Percentiles rank a stretch among this genome's conserved stretches.
phyloP scores from a whole-genome alignment of 1,140 invertebrate species.

The Pectinophora gossypiella region DNA sequence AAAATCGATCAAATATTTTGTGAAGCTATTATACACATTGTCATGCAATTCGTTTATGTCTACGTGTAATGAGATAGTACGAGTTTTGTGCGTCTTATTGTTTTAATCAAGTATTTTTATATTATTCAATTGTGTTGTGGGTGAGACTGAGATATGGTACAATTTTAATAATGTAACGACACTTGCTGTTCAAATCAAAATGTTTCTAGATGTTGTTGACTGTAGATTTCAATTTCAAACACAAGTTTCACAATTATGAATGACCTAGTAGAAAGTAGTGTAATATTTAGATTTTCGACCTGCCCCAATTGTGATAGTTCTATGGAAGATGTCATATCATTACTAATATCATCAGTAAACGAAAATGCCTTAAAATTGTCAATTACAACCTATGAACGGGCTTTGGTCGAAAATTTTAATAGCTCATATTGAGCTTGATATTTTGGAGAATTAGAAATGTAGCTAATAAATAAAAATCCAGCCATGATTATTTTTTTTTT shows the following conservation, averaged over 20 bases:
- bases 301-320: constrained; percentile 66
- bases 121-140: constrained; percentile 64
- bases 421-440: constrained; percentile 74
- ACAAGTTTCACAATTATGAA: constrained; percentile 31
- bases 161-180: constrained; percentile 56
- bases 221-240: constrained; percentile 17
- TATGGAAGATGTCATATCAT: too few species aligned
- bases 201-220: constrained; percentile 53
- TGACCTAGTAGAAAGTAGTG: constrained; percentile 61
- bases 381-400: constrained; percentile 51
- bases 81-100: constrained; percentile 45
- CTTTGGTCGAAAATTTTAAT: constrained; percentile 63
- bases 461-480: constrained; percentile 63
- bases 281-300: constrained; percentile 70
- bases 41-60: constrained; percentile 22
- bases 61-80: constrained; percentile 29
- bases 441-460: constrained; percentile 63
- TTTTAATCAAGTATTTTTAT: constrained; percentile 70
- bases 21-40: constrained; percentile 36
- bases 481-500: constrained; percentile 58
- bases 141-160: constrained; percentile 70
- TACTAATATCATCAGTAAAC: background rate
- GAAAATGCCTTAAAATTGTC: constrained; percentile 23
- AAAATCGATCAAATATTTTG: constrained; percentile 67
- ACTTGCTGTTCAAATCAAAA: constrained; percentile 29